A percentile compares a stretch with the other conserved stretches of the same genome.
Evolutionary conservation across 2,113 vertebrate species (phyloP).

Genomic region (Oxyura jamaicensis): DNA sequence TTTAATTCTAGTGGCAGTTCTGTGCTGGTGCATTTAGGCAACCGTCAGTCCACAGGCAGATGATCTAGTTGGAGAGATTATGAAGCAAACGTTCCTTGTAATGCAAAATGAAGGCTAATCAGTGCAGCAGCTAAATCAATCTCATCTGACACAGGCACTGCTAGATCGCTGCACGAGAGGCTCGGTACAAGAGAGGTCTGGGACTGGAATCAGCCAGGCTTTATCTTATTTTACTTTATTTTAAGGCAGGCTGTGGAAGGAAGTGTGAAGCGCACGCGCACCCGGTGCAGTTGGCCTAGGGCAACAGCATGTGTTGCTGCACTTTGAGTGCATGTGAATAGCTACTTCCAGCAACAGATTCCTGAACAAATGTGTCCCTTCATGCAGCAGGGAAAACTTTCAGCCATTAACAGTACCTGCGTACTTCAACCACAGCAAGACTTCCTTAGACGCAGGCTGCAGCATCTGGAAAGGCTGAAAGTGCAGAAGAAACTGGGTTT

Average conservation of each 20-base stretch:
- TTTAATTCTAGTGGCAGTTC: background rate
- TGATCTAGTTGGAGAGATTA: background rate
- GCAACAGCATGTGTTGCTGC: rapidly evolving
- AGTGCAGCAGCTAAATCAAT: background rate
- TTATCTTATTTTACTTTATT: background rate
- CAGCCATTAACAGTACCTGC: background rate
- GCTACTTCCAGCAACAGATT: background rate
- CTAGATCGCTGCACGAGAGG: background rate
- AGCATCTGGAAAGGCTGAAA: background rate
- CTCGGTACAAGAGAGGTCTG: background rate
- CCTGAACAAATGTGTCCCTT: background rate
- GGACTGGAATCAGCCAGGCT: background rate
- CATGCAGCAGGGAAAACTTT: background rate
- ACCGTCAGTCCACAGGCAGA: background rate
- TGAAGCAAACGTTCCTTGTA: background rate
- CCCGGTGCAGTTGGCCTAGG: background rate
- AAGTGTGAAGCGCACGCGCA: rapidly evolving
- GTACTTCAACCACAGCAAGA: background rate
- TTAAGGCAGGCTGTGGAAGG: background rate
- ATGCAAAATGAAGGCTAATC: background rate
- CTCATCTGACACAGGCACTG: background rate
- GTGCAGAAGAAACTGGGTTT: background rate
- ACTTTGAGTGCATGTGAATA: background rate
- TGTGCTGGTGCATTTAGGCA: background rate
- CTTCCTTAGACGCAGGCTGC: background rate